Conservation (phyloP, 2,888 invertebrate genomes). For the Athalia rosae region DNA sequence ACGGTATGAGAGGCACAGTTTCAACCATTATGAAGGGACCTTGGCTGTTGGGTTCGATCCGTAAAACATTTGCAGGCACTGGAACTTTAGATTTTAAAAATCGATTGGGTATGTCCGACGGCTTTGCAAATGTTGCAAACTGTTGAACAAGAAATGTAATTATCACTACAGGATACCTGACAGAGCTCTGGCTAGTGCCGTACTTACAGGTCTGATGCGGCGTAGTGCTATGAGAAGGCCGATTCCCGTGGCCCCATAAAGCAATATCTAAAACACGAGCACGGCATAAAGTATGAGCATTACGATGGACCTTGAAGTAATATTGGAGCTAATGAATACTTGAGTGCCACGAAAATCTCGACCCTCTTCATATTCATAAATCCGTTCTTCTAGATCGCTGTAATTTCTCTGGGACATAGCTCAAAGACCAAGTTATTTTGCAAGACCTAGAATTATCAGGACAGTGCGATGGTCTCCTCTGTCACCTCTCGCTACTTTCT, state of each 20-base stretch:
- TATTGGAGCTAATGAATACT: neutral
- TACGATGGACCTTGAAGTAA: too few relatives aligned
- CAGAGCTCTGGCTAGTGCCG: neutral
- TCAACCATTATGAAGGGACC: constrained; percentile 75
- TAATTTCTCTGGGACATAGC: neutral
- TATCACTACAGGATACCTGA: neutral
- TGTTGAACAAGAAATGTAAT: constrained; percentile 65
- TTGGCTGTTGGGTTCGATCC: constrained; percentile 75
- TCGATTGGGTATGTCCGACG: constrained; percentile 77
- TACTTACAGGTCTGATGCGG: constrained; percentile 78
- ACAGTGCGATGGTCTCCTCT: too few relatives aligned
- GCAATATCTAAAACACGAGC: constrained; percentile 75
- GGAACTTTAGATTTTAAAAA: constrained; percentile 76
- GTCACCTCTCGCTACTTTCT: too few relatives aligned
- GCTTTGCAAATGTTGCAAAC: constrained; percentile 80
- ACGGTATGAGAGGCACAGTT: constrained; percentile 77
- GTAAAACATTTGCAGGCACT: constrained; percentile 75
- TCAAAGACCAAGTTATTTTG: too few relatives aligned
- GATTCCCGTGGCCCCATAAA: constrained; percentile 77
- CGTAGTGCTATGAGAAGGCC: constrained; percentile 77
- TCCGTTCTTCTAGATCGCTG: neutral
- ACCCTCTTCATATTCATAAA: neutral
- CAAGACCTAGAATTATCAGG: too few relatives aligned
- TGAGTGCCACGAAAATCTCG: constrained; percentile 22
- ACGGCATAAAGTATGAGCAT: too few relatives aligned